Evolutionary conservation across 2,888 invertebrate species (phyloP), one percentile per base, ranked within the genome.

Genomic region (Sphaerophoria rueppellii): DNA sequence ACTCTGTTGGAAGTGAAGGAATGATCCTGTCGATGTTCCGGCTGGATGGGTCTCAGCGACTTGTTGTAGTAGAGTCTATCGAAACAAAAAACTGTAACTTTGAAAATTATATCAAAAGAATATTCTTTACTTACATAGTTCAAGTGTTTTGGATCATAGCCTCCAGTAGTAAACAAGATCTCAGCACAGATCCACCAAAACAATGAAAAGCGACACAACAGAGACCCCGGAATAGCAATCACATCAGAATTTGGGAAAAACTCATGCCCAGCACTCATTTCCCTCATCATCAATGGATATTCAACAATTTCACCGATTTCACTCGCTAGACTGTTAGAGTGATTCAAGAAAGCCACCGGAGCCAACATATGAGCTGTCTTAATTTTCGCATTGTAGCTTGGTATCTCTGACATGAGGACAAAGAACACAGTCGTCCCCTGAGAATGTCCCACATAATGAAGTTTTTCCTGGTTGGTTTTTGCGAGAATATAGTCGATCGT

Each of bases 391-490:
- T 93, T 93, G 82, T 93, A 93, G n/a, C 92, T 92, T 0, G 93
- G 92, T 0, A 89, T 87, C 9, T 89, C 88, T 0, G 92, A 89
- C 48, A 90, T 89, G 91, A 93, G 91, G 0, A 93, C 92, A 80
- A 92, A 93, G 88, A 93, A 93, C 7, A 89, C 87, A 0, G 93
- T 93, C 2, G 92, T 92, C 35, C 95, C 95, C 79, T 93, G 92
- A 0, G 94, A 95, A 88, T 95, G 95, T 0, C 95, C 95, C n/a
- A 94, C 90, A 89, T 94, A 95, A 81, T 93, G 93, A 0, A 95
- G 60, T 12, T 93, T 89, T 11, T 90, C 61, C 52, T 93, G 91
- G 0, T 92, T 91, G 0, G 94, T 94, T 0, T 60, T 46, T 0
- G 79, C 50, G 7, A 92, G 81, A 2, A 94, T 92, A 87, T 93